Evolutionary conservation across 2,888 invertebrate species (phyloP), one percentile per base, ranked within the genome.

Genomic region (Zonitis immaculata): DNA sequence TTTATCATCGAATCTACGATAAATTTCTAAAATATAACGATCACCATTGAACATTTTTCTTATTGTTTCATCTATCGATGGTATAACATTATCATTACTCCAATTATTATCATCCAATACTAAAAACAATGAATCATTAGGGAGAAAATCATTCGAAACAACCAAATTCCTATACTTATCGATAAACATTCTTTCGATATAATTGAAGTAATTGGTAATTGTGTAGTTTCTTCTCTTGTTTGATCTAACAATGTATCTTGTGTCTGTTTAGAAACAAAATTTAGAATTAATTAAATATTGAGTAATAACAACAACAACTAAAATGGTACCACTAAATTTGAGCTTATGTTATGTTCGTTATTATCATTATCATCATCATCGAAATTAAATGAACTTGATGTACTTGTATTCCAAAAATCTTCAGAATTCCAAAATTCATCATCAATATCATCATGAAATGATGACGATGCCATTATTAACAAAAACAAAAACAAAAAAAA

Each of bases 351-450:
- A 2, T n/a, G 3, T 6, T 20, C 18, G 8, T 35, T 18, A 11
- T 88, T 86, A 63, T 87, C 88, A 56, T 35, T 18, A 11, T 88
- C 86, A 63, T 87, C 88, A 56, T 88, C 89, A 61, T 88, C 89
- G 61, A 91, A 91, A 71, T 81, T 86, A 63, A 90, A 88, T 0
- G 86, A 86, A 59, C 83, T 83, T 11, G 85, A 86, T 64, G 84
- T 83, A 63, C 84, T 86, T 32, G 83, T 84, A 70, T 88, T 86
- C 91, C 91, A 91, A 74, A 87, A 91, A 64, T 86, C 88, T 54
- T 87, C 87, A 46, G 85, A 84, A 42, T 22, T 52, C 62, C 60
- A 42, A 47, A 57, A 26, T 47, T 22, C 60, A 63, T 61, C 30
- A 9, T 26, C 18, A 9, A 22, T 5, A 22, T 22, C 22, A 22